Base-by-base conservation (phyloP, 1,140 invertebrate species). In the Oscheius sp. region DNA sequence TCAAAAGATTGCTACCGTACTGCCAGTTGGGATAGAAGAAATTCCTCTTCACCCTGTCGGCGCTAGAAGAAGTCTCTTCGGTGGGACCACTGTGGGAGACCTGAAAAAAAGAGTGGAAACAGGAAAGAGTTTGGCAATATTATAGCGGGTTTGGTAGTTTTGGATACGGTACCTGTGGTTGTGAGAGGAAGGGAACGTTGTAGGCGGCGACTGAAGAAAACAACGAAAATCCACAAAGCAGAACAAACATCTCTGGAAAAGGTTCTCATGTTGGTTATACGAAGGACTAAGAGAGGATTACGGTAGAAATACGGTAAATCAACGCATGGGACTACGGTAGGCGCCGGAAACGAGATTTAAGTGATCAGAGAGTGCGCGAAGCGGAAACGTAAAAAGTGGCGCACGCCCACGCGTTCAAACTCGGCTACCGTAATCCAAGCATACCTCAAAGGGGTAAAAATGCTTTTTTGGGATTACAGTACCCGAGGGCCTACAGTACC, bases 61-160 rank as follows among this genome's bases (percentile, higher is more conserved):
- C 4, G 34, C 20, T 36, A 32, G 31, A 45, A 45, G 20, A 23
- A n/a, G n/a, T 52, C 42, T 65, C 73, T 58, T 81, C 80, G 4
- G 69, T 75, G 32, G 80, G 80, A 18, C 79, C 79, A 49, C 68
- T 75, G 61, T 81, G 80, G 23, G 80, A 81, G 35, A 58, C 71
- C 68, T 29, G 70, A 20, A 52, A 75, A 18, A 42, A 42, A 42
- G 38, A 10, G 38, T 42, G 38, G 38, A 42, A n/a, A n/a, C 10
- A n/a, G 38, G 38, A 42, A 42, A 42, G 38, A 10, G 38, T 42
- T 42, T 42, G 38, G 38, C 38, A 10, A n/a, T 10, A 10, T n/a
- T 42, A 10, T 42, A 10, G 10, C 38, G 38, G n/a, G 38, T 58
- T 58, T 31, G 23, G 10, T 42, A n/a, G 10, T n/a, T 42, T 42